Percentiles rank a stretch among this genome's conserved stretches.
These are phyloP conservation scores for Salticus scenicus DNA, from an alignment of 2,888 invertebrate species.

Conservation along the genomic window DNA sequence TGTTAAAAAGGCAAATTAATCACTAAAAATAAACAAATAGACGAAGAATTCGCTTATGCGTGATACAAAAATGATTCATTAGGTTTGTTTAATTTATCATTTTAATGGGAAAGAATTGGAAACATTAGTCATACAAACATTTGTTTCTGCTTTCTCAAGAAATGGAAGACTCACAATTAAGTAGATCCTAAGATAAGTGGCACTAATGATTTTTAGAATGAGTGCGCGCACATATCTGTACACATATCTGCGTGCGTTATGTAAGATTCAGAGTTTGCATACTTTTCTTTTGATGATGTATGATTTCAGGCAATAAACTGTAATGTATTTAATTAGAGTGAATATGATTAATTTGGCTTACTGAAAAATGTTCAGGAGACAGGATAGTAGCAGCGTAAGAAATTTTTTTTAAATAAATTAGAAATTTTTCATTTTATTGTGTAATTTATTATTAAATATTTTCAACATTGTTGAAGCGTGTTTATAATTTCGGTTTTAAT, in stretches of 20 bases:
- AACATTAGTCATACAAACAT: background rate
- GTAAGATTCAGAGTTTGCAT: background rate
- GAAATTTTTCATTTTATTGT: no score
- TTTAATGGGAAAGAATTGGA: constrained; percentile 4
- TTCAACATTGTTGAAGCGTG: no score
- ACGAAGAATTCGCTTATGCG: background rate
- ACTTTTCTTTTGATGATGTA: background rate
- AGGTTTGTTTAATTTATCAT: constrained; percentile 9
- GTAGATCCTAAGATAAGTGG: background rate
- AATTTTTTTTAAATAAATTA: no score
- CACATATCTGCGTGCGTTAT: background rate
- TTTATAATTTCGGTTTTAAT: no score
- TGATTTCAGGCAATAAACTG: background rate
- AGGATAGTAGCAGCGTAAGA: no score
- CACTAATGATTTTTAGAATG: constrained; percentile 6
- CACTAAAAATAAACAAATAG: background rate
- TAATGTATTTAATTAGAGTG: background rate
- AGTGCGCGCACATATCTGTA: background rate
- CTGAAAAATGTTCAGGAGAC: no score
- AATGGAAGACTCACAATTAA: background rate
- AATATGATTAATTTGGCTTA: background rate
- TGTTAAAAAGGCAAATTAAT: constrained; percentile 15
- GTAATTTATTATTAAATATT: no score
- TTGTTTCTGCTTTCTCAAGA: constrained; percentile 11
- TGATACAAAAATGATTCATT: constrained; percentile 17